These are phyloP conservation scores for Phengaris alcon DNA, from an alignment of 2,888 invertebrate species.

Conservation along the genomic window DNA sequence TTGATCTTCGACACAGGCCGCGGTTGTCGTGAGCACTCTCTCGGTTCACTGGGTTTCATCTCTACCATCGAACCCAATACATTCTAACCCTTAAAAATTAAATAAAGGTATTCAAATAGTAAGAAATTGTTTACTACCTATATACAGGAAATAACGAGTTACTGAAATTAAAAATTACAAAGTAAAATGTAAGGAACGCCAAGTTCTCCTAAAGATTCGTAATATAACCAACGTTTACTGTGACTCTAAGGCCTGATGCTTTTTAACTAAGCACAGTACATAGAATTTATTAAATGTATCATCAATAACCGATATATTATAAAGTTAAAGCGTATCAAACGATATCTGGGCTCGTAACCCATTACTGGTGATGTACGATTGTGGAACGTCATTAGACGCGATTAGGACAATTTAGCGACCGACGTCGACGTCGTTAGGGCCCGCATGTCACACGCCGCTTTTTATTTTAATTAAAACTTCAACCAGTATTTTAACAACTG, in stretches of 20 bases:
- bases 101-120: slow-evolving; percentile 19
- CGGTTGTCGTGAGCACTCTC: slow-evolving; percentile 34
- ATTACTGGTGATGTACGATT: slow-evolving; percentile 39
- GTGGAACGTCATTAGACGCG: slow-evolving; percentile 50
- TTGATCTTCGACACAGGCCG: slow-evolving; percentile 31
- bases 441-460: slow-evolving; percentile 40
- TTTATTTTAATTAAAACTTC: slow-evolving; percentile 30
- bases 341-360: slow-evolving; percentile 21
- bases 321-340: slow-evolving; percentile 23
- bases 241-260: too few species aligned
- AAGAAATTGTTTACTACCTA: neutral
- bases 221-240: too few species aligned
- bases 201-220: too few species aligned
- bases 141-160: too few species aligned
- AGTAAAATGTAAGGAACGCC: too few species aligned
- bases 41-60: slow-evolving; percentile 3
- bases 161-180: too few species aligned
- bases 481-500: slow-evolving; percentile 20
- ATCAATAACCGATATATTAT: slow-evolving; percentile 25
- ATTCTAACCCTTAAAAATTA: slow-evolving; percentile 6
- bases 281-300: neutral
- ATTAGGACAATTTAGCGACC: slow-evolving; percentile 62
- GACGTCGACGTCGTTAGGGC: slow-evolving; percentile 37
- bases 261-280: neutral
- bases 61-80: slow-evolving; percentile 27